Evolutionary conservation across 2,797 vertebrate genomes (phyloP).

Genomic region (Microctenopoma steveboyesi): DNA sequence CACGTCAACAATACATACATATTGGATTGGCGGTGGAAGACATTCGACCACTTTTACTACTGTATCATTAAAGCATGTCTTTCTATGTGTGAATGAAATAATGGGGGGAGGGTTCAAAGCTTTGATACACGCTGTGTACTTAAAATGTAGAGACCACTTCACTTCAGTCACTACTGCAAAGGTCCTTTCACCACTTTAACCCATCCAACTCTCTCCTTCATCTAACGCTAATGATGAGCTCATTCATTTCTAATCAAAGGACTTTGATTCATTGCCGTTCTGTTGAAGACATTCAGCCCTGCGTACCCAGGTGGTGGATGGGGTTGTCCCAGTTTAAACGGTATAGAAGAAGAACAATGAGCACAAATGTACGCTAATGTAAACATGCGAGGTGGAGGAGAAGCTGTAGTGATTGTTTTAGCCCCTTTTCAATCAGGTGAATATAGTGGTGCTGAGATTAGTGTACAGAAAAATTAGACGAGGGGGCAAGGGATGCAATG

Average conservation of each 20-base stretch:
- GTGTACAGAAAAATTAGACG: slow-evolving; percentile 8
- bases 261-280: slow-evolving; percentile 47
- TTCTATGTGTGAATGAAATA: slow-evolving; percentile 41
- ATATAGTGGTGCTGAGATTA: background rate
- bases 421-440: slow-evolving; percentile 21
- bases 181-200: slow-evolving; percentile 76
- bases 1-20: slow-evolving; percentile 7
- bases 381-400: slow-evolving; percentile 18
- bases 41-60: slow-evolving; percentile 25
- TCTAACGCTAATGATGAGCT: slow-evolving; percentile 64
- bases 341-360: slow-evolving; percentile 20
- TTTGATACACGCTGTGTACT: slow-evolving; percentile 62
- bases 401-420: slow-evolving; percentile 19
- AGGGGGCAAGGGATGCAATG: slow-evolving; percentile 16
- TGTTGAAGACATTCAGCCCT: slow-evolving; percentile 52
- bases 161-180: slow-evolving; percentile 50
- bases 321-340: slow-evolving; percentile 55
- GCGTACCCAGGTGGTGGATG: slow-evolving; percentile 28
- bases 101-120: slow-evolving; percentile 34
- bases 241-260: slow-evolving; percentile 80
- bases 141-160: slow-evolving; percentile 59
- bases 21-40: background rate
- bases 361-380: background rate
- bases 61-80: slow-evolving; percentile 56
- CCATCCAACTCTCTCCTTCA: slow-evolving; percentile 71